Evolutionary conservation across 2,797 vertebrate species (phyloP).

Genomic region (Pygocentrus nattereri): DNA sequence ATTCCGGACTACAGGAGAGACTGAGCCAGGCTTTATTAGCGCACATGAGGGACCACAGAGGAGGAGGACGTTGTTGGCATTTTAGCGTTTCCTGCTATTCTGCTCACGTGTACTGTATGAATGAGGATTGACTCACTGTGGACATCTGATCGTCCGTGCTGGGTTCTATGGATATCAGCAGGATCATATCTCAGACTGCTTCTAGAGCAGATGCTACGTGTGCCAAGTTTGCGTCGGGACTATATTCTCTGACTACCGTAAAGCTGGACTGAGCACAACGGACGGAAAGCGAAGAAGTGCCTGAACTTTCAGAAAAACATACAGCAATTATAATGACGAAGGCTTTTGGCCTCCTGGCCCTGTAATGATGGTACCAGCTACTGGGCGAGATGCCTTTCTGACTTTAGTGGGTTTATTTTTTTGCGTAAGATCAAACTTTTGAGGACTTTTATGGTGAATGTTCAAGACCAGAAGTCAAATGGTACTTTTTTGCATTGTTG

Average conservation of each 20-base stretch:
- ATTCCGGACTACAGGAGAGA: slow-evolving; percentile 32
- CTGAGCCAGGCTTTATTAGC: slow-evolving; percentile 12
- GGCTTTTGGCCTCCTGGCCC: slow-evolving; percentile 36
- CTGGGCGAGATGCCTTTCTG: slow-evolving; percentile 61
- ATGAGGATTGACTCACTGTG: background rate
- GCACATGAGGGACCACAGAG: slow-evolving; percentile 37
- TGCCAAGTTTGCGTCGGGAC: slow-evolving; percentile 67
- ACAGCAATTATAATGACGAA: slow-evolving; percentile 49
- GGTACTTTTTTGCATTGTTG: slow-evolving; percentile 65
- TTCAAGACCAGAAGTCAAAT: slow-evolving; percentile 23
- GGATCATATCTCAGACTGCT: slow-evolving; percentile 53
- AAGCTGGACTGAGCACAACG: slow-evolving; percentile 30
- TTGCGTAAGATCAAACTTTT: slow-evolving; percentile 57
- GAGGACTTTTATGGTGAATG: slow-evolving; percentile 21
- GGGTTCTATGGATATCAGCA: slow-evolving; percentile 42
- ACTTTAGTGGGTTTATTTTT: slow-evolving; percentile 26
- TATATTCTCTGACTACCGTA: slow-evolving; percentile 29
- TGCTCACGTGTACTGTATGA: background rate
- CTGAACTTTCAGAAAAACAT: slow-evolving; percentile 62
- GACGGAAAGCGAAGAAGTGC: slow-evolving; percentile 72
- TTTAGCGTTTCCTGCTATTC: background rate
- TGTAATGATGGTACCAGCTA: slow-evolving; percentile 51
- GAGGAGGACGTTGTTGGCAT: slow-evolving; percentile 4
- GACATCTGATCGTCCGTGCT: slow-evolving; percentile 34
- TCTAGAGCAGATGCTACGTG: slow-evolving; percentile 55